Conservation (phyloP, 2,797 vertebrate genomes). For the Parotocinclus haroldoi region DNA sequence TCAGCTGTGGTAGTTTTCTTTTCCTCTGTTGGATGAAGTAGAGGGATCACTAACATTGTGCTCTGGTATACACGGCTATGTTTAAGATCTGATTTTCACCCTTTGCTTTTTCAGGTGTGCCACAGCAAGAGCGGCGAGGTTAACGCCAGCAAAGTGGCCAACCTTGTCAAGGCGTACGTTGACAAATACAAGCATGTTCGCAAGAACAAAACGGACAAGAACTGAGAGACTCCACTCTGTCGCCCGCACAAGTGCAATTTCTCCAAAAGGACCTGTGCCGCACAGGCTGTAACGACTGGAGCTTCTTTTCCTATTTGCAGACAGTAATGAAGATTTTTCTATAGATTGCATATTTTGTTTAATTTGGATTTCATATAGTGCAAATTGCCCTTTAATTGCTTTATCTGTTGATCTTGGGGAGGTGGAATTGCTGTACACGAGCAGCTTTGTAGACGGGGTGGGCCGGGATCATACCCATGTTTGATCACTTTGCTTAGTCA, state of each 20-base stretch:
- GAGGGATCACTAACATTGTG: no score
- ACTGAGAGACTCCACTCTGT: constrained; percentile 54
- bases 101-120: constrained; percentile 75
- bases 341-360: constrained; percentile 96
- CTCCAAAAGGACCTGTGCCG: constrained; percentile 71
- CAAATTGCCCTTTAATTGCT: constrained; percentile 76
- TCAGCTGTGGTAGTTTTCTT: no score
- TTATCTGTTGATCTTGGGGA: constrained; percentile 25
- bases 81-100: background rate
- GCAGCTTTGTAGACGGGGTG: background rate
- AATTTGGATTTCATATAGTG: constrained; percentile 83
- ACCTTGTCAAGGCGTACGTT: constrained; percentile 93
- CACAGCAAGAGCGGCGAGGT: constrained; percentile 98
- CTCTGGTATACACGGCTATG: accelerated
- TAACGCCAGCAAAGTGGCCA: constrained; percentile 93
- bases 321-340: constrained; percentile 79
- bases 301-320: constrained; percentile 87
- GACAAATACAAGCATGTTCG: constrained; percentile 95
- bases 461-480: background rate
- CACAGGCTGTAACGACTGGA: constrained; percentile 69
- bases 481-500: background rate
- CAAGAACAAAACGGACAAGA: constrained; percentile 75
- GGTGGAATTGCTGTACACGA: constrained; percentile 5
- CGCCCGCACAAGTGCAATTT: constrained; percentile 88
- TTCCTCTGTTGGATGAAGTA: no score